These are phyloP conservation scores for Cataglyphis albicans DNA, from an alignment of 2,888 invertebrate species.

Conservation along the genomic window DNA sequence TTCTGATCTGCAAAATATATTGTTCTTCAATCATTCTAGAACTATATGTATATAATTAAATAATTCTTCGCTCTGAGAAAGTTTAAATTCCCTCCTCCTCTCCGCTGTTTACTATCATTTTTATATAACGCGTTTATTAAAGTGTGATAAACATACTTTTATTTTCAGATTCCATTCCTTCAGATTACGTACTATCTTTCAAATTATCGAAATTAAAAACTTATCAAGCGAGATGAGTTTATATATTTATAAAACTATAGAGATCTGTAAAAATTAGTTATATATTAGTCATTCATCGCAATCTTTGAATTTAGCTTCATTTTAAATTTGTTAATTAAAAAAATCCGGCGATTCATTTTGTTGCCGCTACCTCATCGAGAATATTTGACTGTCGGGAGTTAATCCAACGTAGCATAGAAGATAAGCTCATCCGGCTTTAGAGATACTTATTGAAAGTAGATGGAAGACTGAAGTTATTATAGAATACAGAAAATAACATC, in stretches of 20 bases:
- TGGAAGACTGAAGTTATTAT: slow-evolving; percentile 36
- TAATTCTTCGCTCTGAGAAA: background rate
- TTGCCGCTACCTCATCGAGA: background rate
- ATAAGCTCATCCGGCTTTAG: slow-evolving; percentile 39
- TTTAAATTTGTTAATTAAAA: slow-evolving; percentile 14
- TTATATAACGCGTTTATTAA: background rate
- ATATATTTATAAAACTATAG: background rate
- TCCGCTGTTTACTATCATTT: background rate
- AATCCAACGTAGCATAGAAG: slow-evolving; percentile 25
- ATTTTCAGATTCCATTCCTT: slow-evolving; percentile 11
- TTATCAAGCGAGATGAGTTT: background rate
- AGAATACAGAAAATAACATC: slow-evolving; percentile 37
- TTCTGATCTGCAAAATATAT: slow-evolving; percentile 6
- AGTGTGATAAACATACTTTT: background rate
- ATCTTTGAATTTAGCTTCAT: background rate
- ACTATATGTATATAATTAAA: background rate
- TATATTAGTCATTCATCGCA: background rate
- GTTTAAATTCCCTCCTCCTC: background rate
- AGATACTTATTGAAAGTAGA: background rate
- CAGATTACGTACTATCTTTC: background rate
- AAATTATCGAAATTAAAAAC: background rate
- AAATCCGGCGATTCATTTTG: background rate
- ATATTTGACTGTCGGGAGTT: slow-evolving; percentile 40
- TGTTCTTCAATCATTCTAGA: background rate
- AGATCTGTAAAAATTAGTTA: background rate